Evolutionary conservation across 2,888 invertebrate species (phyloP).

Genomic region (Nasonia oneida): DNA sequence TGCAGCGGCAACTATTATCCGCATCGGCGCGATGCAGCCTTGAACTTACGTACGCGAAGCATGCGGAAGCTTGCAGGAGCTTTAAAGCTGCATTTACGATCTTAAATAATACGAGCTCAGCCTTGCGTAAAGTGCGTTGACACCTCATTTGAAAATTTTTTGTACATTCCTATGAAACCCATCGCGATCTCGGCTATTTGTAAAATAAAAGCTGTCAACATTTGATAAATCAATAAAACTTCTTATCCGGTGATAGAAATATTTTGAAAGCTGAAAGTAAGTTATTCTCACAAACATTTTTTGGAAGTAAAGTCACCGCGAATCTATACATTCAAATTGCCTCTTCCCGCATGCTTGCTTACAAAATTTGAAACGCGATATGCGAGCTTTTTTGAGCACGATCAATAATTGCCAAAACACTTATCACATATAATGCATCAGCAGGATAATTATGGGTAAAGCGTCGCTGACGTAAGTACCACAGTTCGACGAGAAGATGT

Average conservation of each 20-base stretch:
- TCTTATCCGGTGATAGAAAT: background rate
- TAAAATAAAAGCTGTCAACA: background rate
- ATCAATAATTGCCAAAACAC: constrained; percentile 14
- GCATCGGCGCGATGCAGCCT: constrained; percentile 38
- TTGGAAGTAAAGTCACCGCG: background rate
- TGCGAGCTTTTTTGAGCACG: constrained; percentile 8
- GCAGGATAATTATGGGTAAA: background rate
- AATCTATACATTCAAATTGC: background rate
- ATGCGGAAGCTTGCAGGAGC: constrained; percentile 26
- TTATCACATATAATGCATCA: background rate
- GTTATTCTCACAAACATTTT: background rate
- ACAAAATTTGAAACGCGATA: background rate
- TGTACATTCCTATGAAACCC: background rate
- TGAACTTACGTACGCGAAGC: constrained; percentile 41
- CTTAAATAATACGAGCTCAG: too few relatives aligned
- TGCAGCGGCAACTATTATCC: background rate
- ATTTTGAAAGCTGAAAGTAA: background rate
- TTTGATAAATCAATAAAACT: background rate
- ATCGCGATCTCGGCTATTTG: too few relatives aligned
- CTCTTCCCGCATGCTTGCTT: background rate
- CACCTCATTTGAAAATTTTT: background rate
- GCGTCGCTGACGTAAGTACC: background rate
- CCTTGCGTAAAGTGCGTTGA: background rate
- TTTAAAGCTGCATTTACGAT: constrained; percentile 10
- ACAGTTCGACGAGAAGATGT: background rate